These are phyloP conservation scores for Stegophylla sp. DNA, from an alignment of 2,888 invertebrate species.

Conservation along the genomic window DNA sequence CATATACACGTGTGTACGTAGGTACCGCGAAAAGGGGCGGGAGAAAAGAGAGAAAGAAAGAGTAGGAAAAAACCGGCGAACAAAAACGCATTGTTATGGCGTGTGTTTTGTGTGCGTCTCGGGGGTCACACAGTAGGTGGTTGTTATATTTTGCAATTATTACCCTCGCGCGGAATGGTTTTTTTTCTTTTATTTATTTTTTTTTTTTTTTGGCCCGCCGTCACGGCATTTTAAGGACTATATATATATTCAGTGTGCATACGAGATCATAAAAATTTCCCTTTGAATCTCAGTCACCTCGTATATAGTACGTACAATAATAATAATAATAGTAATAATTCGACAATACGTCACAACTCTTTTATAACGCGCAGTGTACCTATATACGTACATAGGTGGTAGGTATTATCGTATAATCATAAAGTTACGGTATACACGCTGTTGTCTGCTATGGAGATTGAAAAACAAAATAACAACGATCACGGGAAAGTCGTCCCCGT, in stretches of 20 bases:
- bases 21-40: conserved; percentile 19
- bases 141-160: conserved; percentile 41
- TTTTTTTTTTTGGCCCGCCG: background rate
- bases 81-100: conserved; percentile 27
- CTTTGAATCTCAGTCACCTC: conserved; percentile 3
- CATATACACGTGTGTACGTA: too few species aligned
- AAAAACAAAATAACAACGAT: too few species aligned
- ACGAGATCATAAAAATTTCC: background rate
- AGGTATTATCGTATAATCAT: too few species aligned
- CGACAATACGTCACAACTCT: conserved; percentile 16
- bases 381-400: too few species aligned
- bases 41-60: background rate
- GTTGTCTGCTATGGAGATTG: too few species aligned
- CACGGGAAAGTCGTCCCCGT: too few species aligned
- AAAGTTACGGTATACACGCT: too few species aligned
- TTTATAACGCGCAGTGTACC: background rate
- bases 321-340: background rate
- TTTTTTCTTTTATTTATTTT: too few species aligned
- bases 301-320: background rate
- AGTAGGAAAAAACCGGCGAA: conserved; percentile 2
- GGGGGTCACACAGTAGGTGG: conserved; percentile 28
- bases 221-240: background rate
- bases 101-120: conserved; percentile 14
- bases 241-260: background rate
- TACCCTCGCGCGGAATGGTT: background rate